phyloP scores from a whole-genome alignment of 1,140 invertebrate genomes.

The Stegodyphus mimosarum region DNA sequence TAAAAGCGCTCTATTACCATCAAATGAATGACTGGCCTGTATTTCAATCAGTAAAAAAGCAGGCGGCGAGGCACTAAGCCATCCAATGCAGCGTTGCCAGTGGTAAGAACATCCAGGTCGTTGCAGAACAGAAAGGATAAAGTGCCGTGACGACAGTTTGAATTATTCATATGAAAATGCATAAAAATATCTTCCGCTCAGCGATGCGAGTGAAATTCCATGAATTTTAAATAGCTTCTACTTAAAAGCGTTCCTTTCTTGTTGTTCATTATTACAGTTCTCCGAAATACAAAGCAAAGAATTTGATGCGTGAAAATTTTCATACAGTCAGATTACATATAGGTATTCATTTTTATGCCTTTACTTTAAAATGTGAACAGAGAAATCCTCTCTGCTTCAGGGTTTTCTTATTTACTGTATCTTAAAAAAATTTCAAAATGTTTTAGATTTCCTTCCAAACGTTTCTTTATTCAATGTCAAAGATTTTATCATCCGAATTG shows the following conservation, averaged over 20 bases:
- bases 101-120: background rate
- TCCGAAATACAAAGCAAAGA: too few relatives aligned
- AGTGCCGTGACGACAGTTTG: background rate
- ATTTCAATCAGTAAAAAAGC: constrained; percentile 12
- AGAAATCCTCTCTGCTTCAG: too few relatives aligned
- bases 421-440: too few relatives aligned
- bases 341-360: too few relatives aligned
- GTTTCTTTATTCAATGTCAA: too few relatives aligned
- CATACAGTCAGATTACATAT: too few relatives aligned
- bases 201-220: constrained; percentile 18
- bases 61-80: background rate
- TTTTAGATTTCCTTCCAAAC: too few relatives aligned
- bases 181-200: constrained; percentile 22
- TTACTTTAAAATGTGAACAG: too few relatives aligned
- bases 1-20: constrained; percentile 6
- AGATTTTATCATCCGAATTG: too few relatives aligned
- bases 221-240: constrained; percentile 30
- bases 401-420: too few relatives aligned
- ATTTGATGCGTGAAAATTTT: too few relatives aligned
- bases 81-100: too few relatives aligned
- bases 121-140: background rate
- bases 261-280: constrained; percentile 6
- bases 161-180: constrained; percentile 30
- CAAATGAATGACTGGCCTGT: constrained; percentile 9
- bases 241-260: constrained; percentile 8